Evolutionary conservation across 2,113 vertebrate species (phyloP), one percentile per base, ranked within the genome.

Genomic region (Phalacrocorax brasilianus): DNA sequence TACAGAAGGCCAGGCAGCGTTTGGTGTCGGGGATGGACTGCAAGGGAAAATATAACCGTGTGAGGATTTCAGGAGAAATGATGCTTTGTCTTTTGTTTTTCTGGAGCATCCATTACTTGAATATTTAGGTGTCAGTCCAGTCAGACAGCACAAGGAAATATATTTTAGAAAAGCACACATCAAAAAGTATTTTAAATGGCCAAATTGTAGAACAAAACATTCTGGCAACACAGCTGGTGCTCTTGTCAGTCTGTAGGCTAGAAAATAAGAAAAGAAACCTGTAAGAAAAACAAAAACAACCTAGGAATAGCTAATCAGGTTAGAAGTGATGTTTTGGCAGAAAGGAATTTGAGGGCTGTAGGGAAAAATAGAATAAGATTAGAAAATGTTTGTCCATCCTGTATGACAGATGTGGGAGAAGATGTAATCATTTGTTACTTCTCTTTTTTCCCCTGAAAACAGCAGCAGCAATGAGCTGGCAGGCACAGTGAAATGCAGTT

Each of bases 401-500:
- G 56, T 14, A 33, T 95, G 94, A 72, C 85, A 83, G 95, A 82
- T 76, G 88, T 89, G 90, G 73, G 93, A 63, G 66, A 68, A 89
- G 79, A 95, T 79, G 68, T 78, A 84, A 49, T 91, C 8, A 16
- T 95, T 90, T 89, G 90, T 92, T 72, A 40, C 55, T 77, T 47
- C 62, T 78, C 52, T 94, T 72, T 85, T 88, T 72, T 28, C 44
- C 89, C 90, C 88, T 70, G 79, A 33, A 91, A 86, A 20, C 73
- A 78, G 90, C 85, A 81, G 59, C 72, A 42, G 95, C 85, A 30
- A 26, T 47, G 87, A 91, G 93, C 94, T 93, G 78, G 93, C 95
- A 63, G 94, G 68, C 83, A 49, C 52, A 78, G 80, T 68, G 71
- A 96, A 91, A 92, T 53, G 74, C 95, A 85, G 84, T 96, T 92